Percentiles rank a stretch among this genome's conserved stretches.
phyloP scores from a whole-genome alignment of 2,888 invertebrate genomes.

The Netelia inedita region DNA sequence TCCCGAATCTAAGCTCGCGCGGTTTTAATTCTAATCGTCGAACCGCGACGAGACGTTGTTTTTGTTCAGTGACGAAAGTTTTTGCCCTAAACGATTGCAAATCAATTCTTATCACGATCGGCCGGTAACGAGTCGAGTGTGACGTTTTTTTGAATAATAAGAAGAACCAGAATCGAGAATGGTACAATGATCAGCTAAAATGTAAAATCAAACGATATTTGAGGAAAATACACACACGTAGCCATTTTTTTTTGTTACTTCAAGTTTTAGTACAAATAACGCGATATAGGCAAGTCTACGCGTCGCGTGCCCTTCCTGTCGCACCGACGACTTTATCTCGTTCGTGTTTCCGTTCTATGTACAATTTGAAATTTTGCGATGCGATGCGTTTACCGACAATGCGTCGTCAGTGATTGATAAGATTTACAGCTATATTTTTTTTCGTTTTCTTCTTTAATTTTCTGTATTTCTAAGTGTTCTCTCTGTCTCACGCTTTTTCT shows the following conservation, averaged over 20 bases:
- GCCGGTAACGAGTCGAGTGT: neutral
- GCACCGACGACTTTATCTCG: conserved; percentile 8
- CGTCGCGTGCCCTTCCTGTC: conserved; percentile 22
- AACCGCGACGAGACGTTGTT: conserved; percentile 7
- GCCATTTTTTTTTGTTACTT: neutral
- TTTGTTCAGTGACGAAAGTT: conserved; percentile 28
- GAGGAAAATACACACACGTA: conserved; percentile 8
- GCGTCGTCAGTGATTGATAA: conserved; percentile 48
- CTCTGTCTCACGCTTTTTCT: conserved; percentile 15
- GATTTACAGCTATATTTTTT: conserved; percentile 46
- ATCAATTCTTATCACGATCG: no score
- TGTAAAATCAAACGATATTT: neutral
- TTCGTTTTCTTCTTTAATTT: conserved; percentile 36
- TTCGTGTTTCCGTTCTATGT: conserved; percentile 57
- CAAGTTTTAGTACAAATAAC: conserved; percentile 38
- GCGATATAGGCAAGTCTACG: conserved; percentile 46
- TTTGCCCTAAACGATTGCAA: neutral
- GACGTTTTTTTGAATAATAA: neutral
- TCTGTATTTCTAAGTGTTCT: conserved; percentile 17
- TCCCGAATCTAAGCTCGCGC: conserved; percentile 22
- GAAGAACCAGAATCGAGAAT: no score
- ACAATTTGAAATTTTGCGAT: conserved; percentile 64
- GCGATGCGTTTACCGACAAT: conserved; percentile 49
- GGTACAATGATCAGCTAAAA: neutral
- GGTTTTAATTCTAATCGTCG: conserved; percentile 24